A percentile compares a stretch with the other conserved stretches of the same genome.
phyloP scores from a whole-genome alignment of 2,797 vertebrate species.

The Trematomus bernacchii region DNA sequence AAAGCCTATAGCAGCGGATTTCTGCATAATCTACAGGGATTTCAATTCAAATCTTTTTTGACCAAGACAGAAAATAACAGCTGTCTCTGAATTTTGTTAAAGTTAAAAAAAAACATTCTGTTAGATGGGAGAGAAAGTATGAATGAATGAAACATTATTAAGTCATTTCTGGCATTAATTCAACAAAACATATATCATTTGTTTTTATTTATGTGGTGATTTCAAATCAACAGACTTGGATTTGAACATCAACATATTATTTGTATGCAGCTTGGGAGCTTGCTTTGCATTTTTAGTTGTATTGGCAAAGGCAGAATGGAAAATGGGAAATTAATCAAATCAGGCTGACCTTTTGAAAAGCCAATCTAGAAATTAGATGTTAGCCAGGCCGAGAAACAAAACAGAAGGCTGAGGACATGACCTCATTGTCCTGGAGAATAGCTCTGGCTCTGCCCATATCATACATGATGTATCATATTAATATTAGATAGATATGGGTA shows the following conservation, averaged over 20 bases:
- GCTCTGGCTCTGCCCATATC: neutral
- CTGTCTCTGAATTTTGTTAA: no score
- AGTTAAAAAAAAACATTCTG: no score
- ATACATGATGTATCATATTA: conserved; percentile 32
- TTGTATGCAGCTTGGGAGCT: neutral
- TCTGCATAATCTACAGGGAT: no score
- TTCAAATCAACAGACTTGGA: neutral
- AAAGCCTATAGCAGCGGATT: no score
- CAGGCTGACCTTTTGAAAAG: conserved; percentile 10
- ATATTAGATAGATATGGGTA: conserved; percentile 23
- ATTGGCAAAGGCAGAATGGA: neutral
- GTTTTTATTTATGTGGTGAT: neutral
- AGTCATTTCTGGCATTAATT: neutral
- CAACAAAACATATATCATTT: neutral
- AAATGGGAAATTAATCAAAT: neutral
- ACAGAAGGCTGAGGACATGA: neutral
- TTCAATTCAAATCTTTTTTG: no score
- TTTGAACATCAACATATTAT: neutral
- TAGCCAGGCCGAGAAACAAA: neutral
- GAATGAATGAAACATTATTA: neutral
- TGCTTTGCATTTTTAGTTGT: neutral
- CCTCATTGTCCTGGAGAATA: neutral
- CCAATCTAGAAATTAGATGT: conserved; percentile 1
- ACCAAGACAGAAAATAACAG: no score
- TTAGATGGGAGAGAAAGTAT: neutral